phyloP scores from a whole-genome alignment of 2,113 vertebrate genomes.

The Microcebus ravelobensis region DNA sequence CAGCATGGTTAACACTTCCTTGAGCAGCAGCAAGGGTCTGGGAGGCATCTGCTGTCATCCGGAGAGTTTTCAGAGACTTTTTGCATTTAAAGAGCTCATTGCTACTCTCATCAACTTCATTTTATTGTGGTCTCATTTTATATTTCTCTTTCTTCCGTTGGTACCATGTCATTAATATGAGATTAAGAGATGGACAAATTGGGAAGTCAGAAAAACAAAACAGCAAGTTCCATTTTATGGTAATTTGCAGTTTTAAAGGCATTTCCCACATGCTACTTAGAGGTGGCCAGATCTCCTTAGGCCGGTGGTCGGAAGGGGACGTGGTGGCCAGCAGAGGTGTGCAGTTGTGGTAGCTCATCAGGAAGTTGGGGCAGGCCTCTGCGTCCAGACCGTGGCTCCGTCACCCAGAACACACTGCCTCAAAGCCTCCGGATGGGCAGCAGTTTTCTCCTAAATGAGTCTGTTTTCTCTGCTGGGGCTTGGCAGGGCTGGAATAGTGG shows the following conservation, averaged over 20 bases:
- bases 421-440: neutral
- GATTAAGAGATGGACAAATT: neutral
- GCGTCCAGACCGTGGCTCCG: accelerated
- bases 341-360: neutral
- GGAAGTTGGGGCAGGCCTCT: neutral
- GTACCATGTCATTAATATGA: no score
- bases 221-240: neutral
- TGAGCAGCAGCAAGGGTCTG: no score
- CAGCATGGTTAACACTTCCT: neutral
- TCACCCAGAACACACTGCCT: no score
- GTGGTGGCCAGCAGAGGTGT: neutral
- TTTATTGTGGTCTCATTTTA: neutral
- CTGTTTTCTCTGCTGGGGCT: neutral
- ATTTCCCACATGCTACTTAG: accelerated
- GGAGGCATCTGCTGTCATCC: neutral
- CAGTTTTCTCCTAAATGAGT: neutral
- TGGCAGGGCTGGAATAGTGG: neutral
- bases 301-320: neutral
- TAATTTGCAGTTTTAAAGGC: neutral
- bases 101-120: neutral
- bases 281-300: neutral
- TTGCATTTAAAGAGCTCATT: neutral
- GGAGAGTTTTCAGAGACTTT: neutral
- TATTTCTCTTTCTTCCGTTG: neutral
- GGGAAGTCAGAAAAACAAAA: neutral